Conservation (phyloP, 2,888 invertebrate species). For the Metallyticus violacea region DNA sequence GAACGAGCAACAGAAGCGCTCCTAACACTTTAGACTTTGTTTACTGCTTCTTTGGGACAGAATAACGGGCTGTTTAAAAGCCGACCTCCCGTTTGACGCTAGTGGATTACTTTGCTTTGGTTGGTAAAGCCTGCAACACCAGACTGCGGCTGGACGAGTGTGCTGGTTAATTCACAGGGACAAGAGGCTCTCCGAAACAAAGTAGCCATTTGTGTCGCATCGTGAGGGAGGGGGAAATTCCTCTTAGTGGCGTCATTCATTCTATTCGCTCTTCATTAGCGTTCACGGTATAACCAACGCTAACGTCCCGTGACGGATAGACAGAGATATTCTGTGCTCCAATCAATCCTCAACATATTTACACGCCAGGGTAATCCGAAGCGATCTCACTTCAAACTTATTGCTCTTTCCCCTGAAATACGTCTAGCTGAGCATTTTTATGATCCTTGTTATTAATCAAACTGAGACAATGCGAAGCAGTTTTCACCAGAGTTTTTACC, state of each 20-base stretch:
- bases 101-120: no score
- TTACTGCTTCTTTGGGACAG: no score
- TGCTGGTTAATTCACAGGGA: not conserved
- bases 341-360: not conserved
- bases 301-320: not conserved
- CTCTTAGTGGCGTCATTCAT: not conserved
- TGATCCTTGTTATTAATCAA: no score
- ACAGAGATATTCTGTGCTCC: not conserved
- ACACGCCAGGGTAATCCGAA: not conserved
- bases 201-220: not conserved
- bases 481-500: no score
- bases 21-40: no score
- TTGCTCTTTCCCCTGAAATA: not conserved
- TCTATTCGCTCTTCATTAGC: not conserved
- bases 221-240: not conserved
- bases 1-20: no score
- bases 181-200: not conserved
- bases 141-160: not conserved
- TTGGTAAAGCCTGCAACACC: not conserved
- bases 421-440: not conserved
- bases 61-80: not conserved
- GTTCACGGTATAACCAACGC: not conserved
- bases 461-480: no score
- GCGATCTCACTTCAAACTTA: not conserved
- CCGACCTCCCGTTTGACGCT: not conserved